Base-by-base conservation (phyloP, 1,140 invertebrate species). In the Nephila pilipes region DNA sequence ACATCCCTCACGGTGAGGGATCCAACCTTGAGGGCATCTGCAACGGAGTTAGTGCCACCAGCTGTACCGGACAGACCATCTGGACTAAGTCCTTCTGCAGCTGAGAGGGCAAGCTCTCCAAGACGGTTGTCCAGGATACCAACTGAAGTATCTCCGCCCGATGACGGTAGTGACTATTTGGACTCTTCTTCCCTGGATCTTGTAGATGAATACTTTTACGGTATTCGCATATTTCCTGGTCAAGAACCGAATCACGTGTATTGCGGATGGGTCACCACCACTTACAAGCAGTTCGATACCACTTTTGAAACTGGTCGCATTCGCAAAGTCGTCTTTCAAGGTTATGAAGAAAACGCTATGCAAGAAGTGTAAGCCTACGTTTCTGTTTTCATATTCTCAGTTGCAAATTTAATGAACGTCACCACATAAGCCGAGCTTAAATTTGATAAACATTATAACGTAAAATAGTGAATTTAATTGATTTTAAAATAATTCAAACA, bases 211-310 rank as follows among this genome's bases (percentile, higher is more conserved):
- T 99, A 99, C 95, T 99, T 99, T 96, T 99, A 99, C 95, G 98
- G 98, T 25, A 96, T 97, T 18, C 95, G 98, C 85, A 98, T 99
- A 85, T 99, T 98, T 95, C 94, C 94, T 22, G 95, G 95, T 38
- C 99, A 99, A 96, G 99, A 99, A 95, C 99, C 99, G 0, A 97
- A 98, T 0, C 98, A 99, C 95, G 98, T 99, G 36, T 99, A 98
- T 95, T 97, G 99, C 5, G 99, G 99, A n/a, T 99, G 99, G 99
- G 99, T 99, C 18, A 99, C 99, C 0, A 99, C 99, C 0, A 98
- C 99, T 95, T 99, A 99, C 95, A 96, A 96, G 81, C 95, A 94
- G 85, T 95, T 95, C 87, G 94, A 94, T 16, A 91, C 81, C 4
- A 87, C 98, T 92, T 99, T 99, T 95, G 99, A 99, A 95, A 97